Percentiles rank a stretch among this genome's conserved stretches.
Conservation (phyloP, 2,888 invertebrate genomes). For the Lasius platythorax region DNA sequence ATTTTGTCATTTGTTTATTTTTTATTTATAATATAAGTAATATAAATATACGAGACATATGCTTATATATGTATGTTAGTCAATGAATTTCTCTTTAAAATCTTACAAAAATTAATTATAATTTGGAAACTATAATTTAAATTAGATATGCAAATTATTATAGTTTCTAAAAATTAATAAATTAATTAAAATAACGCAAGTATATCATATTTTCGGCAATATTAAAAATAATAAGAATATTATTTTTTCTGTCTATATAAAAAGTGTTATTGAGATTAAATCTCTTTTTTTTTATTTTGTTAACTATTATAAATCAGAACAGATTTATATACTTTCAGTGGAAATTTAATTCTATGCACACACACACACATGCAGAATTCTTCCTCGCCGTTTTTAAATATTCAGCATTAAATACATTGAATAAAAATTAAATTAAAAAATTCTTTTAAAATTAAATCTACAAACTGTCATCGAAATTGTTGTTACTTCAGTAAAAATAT, state of each 20-base stretch:
- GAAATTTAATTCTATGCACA: slow-evolving; percentile 3
- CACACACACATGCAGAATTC: not conserved
- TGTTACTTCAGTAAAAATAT: not conserved
- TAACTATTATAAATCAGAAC: not conserved
- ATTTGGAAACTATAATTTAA: too few relatives aligned
- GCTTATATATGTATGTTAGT: not conserved
- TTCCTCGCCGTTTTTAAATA: slow-evolving; percentile 1
- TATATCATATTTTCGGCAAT: too few relatives aligned
- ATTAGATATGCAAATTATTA: too few relatives aligned
- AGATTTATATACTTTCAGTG: not conserved
- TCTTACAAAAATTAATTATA: not conserved
- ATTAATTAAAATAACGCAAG: too few relatives aligned
- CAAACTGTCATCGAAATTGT: not conserved
- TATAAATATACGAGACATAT: not conserved
- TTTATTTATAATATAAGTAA: not conserved
- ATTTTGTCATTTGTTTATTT: not conserved
- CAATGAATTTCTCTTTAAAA: not conserved
- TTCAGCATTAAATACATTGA: slow-evolving; percentile 4
- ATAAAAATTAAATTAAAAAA: not conserved
- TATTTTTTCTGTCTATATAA: not conserved
- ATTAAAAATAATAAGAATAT: not conserved
- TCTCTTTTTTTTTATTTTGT: not conserved
- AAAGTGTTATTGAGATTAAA: not conserved
- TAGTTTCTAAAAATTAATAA: too few relatives aligned
- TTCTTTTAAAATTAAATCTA: not conserved